A percentile compares a stretch with the other conserved stretches of the same genome.
Evolutionary conservation across 1,140 invertebrate genomes (phyloP).

Genomic region (Euura lappo): DNA sequence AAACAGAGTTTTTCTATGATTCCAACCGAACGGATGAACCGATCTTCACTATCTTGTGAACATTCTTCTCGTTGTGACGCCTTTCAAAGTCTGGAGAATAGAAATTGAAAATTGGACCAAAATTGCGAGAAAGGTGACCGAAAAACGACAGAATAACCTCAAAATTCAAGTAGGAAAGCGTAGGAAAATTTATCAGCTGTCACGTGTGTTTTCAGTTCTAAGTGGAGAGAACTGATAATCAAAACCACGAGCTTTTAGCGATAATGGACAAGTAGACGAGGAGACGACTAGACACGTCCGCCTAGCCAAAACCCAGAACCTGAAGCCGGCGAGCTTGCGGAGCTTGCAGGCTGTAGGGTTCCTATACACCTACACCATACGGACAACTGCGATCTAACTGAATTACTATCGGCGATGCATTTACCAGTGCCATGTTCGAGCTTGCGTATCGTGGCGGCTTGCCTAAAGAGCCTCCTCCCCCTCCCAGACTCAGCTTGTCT

Average conservation of each 20-base stretch:
- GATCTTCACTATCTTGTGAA: no score
- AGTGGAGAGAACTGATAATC: not conserved
- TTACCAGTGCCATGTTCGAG: not conserved
- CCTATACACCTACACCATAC: not conserved
- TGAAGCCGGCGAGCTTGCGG: not conserved
- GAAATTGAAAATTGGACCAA: no score
- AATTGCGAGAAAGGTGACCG: no score
- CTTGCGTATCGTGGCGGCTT: not conserved
- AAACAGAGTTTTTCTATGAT: no score
- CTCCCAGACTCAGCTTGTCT: not conserved
- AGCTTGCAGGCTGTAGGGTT: constrained; percentile 6
- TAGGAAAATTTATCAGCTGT: not conserved
- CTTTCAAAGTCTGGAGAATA: no score
- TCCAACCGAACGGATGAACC: no score
- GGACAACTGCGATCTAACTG: not conserved
- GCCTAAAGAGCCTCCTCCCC: not conserved
- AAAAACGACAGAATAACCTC: no score
- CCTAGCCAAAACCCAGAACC: not conserved
- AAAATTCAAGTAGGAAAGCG: no score
- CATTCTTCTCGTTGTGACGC: no score
- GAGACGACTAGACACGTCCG: constrained; percentile 4
- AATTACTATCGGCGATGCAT: constrained; percentile 1
- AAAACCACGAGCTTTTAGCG: constrained; percentile 5
- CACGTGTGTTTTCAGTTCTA: not conserved
- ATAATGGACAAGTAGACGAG: constrained; percentile 3